Evolutionary conservation across 2,888 invertebrate genomes (phyloP).

Genomic region (Tipula helvola): DNA sequence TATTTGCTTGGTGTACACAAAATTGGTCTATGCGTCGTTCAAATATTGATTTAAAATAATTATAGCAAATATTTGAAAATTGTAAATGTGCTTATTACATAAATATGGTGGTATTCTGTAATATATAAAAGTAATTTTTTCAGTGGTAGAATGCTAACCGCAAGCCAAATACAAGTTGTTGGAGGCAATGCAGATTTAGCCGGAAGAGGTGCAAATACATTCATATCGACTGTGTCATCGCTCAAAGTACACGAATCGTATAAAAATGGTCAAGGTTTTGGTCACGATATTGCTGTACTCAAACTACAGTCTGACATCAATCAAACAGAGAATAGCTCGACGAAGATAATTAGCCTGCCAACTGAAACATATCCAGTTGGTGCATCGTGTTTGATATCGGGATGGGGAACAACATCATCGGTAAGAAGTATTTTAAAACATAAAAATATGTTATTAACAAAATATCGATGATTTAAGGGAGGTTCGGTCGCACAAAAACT

Average conservation of each 20-base stretch:
- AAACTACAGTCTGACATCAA: neutral
- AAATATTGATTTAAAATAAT: neutral
- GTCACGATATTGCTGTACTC: neutral
- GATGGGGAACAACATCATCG: constrained; percentile 12
- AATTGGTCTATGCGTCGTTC: neutral
- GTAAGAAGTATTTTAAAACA: neutral
- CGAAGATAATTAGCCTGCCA: neutral
- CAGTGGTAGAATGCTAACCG: neutral
- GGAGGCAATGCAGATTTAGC: neutral
- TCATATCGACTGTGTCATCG: neutral
- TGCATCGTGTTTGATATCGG: neutral
- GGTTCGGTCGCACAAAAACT: neutral
- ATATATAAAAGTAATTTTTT: neutral
- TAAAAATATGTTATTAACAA: neutral
- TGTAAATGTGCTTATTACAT: neutral
- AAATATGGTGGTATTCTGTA: too few relatives aligned
- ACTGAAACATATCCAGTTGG: neutral
- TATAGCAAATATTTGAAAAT: neutral
- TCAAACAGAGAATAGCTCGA: neutral
- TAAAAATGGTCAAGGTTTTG: neutral
- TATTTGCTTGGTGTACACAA: neutral
- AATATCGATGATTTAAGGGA: neutral
- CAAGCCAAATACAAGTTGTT: neutral
- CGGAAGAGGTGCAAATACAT: neutral
- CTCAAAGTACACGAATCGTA: neutral